A percentile compares a stretch with the other conserved stretches of the same genome.
These are phyloP conservation scores for Empidonax alnorum DNA, from an alignment of 2,113 vertebrate species.

Conservation along the genomic window DNA sequence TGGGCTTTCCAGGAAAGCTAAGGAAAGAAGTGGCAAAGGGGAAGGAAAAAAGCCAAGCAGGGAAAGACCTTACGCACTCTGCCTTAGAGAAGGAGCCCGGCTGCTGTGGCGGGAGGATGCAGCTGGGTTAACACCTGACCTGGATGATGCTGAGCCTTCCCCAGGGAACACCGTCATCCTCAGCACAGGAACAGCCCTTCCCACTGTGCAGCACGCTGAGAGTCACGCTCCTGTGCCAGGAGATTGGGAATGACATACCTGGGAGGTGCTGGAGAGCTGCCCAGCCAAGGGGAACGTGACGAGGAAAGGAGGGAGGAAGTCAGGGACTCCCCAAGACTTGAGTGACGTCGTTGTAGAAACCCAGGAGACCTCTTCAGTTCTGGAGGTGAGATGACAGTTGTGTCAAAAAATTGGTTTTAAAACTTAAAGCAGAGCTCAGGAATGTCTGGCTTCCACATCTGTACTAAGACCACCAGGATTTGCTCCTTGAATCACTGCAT, in stretches of 20 bases:
- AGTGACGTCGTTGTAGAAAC: background rate
- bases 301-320: background rate
- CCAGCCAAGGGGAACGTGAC: fast-evolving
- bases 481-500: background rate
- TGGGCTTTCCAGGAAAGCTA: constrained; percentile 31
- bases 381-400: background rate
- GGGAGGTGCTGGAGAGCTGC: background rate
- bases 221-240: background rate
- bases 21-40: constrained; percentile 30
- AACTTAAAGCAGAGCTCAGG: background rate
- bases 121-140: constrained; percentile 24
- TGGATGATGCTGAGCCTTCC: background rate
- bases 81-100: background rate
- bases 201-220: fast-evolving
- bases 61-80: background rate
- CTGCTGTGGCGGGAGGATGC: background rate
- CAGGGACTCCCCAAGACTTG: background rate
- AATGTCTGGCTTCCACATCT: background rate
- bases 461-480: background rate
- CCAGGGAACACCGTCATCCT: fast-evolving
- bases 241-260: fast-evolving
- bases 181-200: background rate
- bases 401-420: background rate
- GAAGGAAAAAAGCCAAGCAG: constrained; percentile 17
- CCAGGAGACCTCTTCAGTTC: background rate